A percentile compares a stretch with the other conserved stretches of the same genome.
phyloP scores from a whole-genome alignment of 2,113 vertebrate species.

The zebrafish (Danio rerio) region DNA sequence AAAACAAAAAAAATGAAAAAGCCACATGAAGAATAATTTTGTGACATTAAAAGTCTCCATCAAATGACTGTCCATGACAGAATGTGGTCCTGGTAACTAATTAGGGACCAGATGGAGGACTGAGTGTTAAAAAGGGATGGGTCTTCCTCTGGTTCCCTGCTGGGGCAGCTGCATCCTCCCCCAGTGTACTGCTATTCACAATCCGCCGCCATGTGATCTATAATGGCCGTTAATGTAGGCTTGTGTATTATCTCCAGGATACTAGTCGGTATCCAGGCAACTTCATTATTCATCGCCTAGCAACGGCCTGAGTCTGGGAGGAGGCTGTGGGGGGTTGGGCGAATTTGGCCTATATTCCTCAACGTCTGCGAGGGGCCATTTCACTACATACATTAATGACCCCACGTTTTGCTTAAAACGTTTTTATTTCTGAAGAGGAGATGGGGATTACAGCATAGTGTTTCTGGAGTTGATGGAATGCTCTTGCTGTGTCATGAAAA shows the following conservation, averaged over 20 bases:
- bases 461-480: not conserved
- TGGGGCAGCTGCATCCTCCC: slow-evolving; percentile 63
- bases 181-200: slow-evolving; percentile 66
- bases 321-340: slow-evolving; percentile 65
- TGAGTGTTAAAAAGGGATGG: slow-evolving; percentile 4
- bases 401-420: not conserved
- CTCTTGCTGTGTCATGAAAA: not conserved
- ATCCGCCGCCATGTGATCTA: slow-evolving; percentile 66
- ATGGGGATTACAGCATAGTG: not conserved
- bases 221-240: slow-evolving; percentile 68
- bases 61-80: not conserved
- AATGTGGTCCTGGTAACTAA: slow-evolving; percentile 20
- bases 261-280: slow-evolving; percentile 72
- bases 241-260: slow-evolving; percentile 61
- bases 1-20: too few relatives aligned
- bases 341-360: slow-evolving; percentile 69
- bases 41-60: too few relatives aligned
- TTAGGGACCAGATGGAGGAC: slow-evolving; percentile 8
- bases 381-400: slow-evolving; percentile 52
- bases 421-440: not conserved
- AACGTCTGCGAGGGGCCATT: slow-evolving; percentile 52
- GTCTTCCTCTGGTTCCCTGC: slow-evolving; percentile 42
- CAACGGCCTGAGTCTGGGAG: slow-evolving; percentile 66
- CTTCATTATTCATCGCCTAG: slow-evolving; percentile 73
- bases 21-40: too few relatives aligned